Evolutionary conservation across 1,140 invertebrate genomes (phyloP).

Genomic region (Dufourea novaeangliae): DNA sequence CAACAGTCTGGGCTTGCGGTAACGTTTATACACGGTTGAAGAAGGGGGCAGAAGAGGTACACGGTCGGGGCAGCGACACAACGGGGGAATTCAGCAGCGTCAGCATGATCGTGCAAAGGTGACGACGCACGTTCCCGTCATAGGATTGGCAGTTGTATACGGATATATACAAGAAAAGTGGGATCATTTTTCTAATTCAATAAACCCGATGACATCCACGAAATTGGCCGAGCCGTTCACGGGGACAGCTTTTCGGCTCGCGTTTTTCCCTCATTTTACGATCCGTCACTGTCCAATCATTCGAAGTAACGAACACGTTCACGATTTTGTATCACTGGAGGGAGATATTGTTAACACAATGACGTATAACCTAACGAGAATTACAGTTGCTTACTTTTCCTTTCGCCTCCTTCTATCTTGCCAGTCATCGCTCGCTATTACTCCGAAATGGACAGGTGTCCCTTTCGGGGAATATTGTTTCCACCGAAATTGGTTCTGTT

Average conservation of each 20-base stretch:
- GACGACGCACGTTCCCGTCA: slow-evolving; percentile 19
- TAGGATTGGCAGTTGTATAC: slow-evolving; percentile 19
- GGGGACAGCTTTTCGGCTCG: not conserved
- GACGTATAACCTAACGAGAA: not conserved
- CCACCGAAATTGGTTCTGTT: no score
- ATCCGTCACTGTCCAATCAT: slow-evolving; percentile 20
- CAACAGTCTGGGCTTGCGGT: slow-evolving; percentile 34
- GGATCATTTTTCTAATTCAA: slow-evolving; percentile 42
- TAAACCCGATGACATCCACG: slow-evolving; percentile 27
- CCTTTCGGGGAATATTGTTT: not conserved
- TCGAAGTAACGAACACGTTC: not conserved
- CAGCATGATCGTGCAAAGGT: slow-evolving; percentile 40
- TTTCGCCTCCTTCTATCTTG: not conserved
- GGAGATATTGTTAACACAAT: not conserved
- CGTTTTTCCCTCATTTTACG: not conserved
- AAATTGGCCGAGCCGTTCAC: slow-evolving; percentile 9
- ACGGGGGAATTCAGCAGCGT: slow-evolving; percentile 24
- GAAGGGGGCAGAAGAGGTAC: slow-evolving; percentile 42
- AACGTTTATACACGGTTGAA: slow-evolving; percentile 37
- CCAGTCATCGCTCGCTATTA: slow-evolving; percentile 5
- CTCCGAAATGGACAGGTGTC: not conserved
- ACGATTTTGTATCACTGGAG: not conserved
- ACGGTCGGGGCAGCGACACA: not conserved
- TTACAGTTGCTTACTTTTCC: not conserved
- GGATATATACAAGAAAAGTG: slow-evolving; percentile 15